Base-by-base conservation (phyloP, 2,888 invertebrate species). In the Galeopsomyia nigrocyanea region DNA sequence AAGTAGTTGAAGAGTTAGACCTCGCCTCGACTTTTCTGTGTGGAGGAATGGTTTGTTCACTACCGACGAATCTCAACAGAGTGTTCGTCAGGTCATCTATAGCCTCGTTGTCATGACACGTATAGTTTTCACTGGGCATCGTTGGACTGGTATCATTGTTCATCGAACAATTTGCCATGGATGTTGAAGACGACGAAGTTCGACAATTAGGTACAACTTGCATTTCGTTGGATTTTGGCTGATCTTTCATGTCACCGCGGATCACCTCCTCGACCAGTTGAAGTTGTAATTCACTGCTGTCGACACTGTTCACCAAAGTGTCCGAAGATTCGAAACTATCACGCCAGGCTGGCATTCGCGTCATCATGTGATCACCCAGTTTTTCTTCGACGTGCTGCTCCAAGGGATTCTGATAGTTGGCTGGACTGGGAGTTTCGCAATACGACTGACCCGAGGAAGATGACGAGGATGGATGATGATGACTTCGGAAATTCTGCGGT, bases 401-500 rank as follows among this genome's bases (percentile, higher is more conserved):
- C 55, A 81, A 14, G 0, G 78, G 66, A 56, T 58, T 71, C 13
- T 78, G 80, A 58, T 80, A 83, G 56, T 78, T 79, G n/a, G 69
- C 66, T 0, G 85, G 83, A 65, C 83, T 85, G 0, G 79, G 77
- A 0, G 80, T 79, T 9, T 82, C 80, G 22, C 78, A 73, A 71
- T 79, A 82, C 0, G 82, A 83, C 26, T 80, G 79, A 63, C 76
- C 81, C 10, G 82, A 83, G 1, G 84, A 82, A 0, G 81, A 80
- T 7, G 81, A 80, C 0, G 80, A 79, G 0, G 81, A 82, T 0
- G 79, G 68, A 5, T 76, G 72, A 19, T 77, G 79, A 5, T 62
- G 71, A 7, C 71, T 63, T 39, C 77, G 74, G 6, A 76, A 76
- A 47, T 63, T 65, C 6, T 71, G 63, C 17, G 67, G 55, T 49